Conservation (phyloP, 2,888 invertebrate species). For the Prenolepis imparis region DNA sequence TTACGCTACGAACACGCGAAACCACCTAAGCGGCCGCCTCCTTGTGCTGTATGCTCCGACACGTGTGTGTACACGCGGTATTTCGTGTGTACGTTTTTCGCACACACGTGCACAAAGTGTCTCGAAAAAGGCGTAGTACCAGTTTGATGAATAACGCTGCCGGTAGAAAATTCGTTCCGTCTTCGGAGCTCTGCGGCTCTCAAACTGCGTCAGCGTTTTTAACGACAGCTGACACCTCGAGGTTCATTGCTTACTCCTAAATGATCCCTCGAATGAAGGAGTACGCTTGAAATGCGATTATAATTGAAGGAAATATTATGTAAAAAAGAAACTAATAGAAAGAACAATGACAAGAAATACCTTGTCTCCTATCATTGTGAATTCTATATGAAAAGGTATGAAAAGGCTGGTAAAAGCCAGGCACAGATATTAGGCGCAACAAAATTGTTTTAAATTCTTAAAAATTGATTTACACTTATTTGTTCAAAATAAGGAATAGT, state of each 20-base stretch:
- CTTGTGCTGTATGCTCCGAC: conserved; percentile 31
- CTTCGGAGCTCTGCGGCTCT: conserved; percentile 28
- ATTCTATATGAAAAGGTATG: background rate
- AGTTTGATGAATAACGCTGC: conserved; percentile 51
- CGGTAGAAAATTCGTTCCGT: conserved; percentile 45
- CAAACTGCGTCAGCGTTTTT: conserved; percentile 41
- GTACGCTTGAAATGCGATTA: background rate
- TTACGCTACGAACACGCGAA: conserved; percentile 82
- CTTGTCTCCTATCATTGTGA: background rate
- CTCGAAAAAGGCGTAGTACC: conserved; percentile 44
- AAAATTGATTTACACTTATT: too few relatives aligned
- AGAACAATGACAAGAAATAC: background rate
- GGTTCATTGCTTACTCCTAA: background rate
- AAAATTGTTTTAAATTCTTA: too few relatives aligned
- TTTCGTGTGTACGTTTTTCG: background rate
- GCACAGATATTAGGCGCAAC: too few relatives aligned
- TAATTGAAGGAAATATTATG: background rate
- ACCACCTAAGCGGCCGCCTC: conserved; percentile 77
- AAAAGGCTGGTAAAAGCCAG: too few relatives aligned
- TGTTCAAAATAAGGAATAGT: too few relatives aligned
- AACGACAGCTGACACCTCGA: conserved; percentile 18
- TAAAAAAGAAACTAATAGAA: background rate
- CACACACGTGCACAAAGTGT: background rate
- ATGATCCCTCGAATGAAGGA: background rate
- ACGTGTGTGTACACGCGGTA: conserved; percentile 29